Conservation (phyloP, 2,113 vertebrate species). For the Urocynchramus pylzowi region DNA sequence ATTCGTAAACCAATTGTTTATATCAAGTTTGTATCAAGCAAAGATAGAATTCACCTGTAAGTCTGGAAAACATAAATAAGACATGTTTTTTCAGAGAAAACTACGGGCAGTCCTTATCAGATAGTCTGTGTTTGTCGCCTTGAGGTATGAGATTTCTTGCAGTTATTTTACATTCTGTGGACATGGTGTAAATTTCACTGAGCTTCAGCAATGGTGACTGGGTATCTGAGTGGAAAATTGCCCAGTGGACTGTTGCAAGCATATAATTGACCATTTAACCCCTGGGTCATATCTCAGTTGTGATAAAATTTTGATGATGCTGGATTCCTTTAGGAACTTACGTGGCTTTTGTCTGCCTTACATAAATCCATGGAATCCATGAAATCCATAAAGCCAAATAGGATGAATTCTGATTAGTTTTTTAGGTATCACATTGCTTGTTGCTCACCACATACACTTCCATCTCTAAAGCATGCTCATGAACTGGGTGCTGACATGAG, state of each 20-base stretch:
- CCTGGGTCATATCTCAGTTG: not conserved
- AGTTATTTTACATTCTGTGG: not conserved
- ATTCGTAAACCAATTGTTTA: not conserved
- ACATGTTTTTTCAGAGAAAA: not conserved
- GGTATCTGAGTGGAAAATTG: slow-evolving; percentile 33
- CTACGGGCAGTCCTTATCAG: not conserved
- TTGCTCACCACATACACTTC: not conserved
- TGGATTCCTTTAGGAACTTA: slow-evolving; percentile 14
- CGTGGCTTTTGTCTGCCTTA: not conserved
- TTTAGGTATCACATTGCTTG: not conserved
- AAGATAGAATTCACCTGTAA: not conserved
- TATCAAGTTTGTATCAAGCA: not conserved
- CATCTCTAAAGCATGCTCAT: not conserved
- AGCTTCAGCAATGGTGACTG: not conserved
- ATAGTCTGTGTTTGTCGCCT: not conserved
- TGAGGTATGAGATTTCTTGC: not conserved
- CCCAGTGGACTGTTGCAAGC: not conserved
- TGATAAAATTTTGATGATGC: slow-evolving; percentile 18
- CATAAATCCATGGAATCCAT: not conserved
- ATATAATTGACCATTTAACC: slow-evolving; percentile 9
- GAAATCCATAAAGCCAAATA: not conserved
- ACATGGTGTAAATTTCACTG: not conserved
- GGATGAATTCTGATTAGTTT: not conserved
- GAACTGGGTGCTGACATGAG: not conserved
- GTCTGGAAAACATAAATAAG: not conserved